These are phyloP conservation scores for Calliscelio sp. DNA, from an alignment of 2,888 invertebrate species.

Conservation along the genomic window DNA sequence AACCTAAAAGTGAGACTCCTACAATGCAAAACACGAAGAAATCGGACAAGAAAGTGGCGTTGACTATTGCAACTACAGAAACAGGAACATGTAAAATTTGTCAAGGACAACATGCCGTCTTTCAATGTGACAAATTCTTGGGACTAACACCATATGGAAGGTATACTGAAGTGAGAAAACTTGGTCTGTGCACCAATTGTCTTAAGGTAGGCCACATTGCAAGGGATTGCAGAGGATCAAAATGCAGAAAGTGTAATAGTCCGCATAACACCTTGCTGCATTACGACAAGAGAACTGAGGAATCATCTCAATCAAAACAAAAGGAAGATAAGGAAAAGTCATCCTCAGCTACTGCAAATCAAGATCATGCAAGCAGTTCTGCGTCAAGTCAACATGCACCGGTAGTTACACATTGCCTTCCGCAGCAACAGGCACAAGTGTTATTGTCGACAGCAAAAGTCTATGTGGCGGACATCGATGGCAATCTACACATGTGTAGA, in stretches of 20 bases:
- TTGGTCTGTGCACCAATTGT: slow-evolving; percentile 35
- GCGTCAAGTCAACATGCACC: neutral
- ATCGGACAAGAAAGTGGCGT: neutral
- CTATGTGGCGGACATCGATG: neutral
- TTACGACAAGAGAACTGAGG: neutral
- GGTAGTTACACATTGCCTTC: neutral
- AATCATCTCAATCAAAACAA: neutral
- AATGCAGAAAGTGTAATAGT: slow-evolving; percentile 28
- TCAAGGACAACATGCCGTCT: neutral
- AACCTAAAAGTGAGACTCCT: neutral
- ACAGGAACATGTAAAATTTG: neutral
- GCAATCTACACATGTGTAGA: slow-evolving; percentile 9
- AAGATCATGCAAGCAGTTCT: neutral
- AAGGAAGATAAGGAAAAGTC: too few relatives aligned
- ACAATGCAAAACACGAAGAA: neutral
- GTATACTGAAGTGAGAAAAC: neutral
- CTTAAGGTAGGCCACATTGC: slow-evolving; percentile 16
- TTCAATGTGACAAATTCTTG: slow-evolving; percentile 3
- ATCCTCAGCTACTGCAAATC: too few relatives aligned
- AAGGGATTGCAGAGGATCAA: slow-evolving; percentile 33
- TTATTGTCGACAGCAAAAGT: slow-evolving; percentile 7
- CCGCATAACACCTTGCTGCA: slow-evolving; percentile 31
- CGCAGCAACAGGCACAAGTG: neutral
- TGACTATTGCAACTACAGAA: neutral
- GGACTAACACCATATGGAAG: neutral